A percentile compares a stretch with the other conserved stretches of the same genome.
Conservation (phyloP, 2,888 invertebrate species). For the Microctonus aethiopoides region DNA sequence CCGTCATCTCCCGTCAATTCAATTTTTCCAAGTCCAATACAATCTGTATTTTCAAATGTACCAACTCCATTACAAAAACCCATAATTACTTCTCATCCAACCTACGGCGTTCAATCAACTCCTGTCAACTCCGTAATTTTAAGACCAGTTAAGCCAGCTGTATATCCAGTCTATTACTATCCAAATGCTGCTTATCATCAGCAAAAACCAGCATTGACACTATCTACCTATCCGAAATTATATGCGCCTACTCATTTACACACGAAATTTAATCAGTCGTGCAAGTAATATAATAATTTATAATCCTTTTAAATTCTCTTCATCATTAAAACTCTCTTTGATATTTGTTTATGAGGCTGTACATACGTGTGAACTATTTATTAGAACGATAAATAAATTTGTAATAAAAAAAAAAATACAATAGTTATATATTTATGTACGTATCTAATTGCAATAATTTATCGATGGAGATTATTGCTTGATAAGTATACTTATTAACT, state of each 20-base stretch:
- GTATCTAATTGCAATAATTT: neutral
- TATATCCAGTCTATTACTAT: constrained; percentile 60
- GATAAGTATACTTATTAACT: neutral
- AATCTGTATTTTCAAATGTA: constrained; percentile 33
- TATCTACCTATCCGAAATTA: constrained; percentile 55
- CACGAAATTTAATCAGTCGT: constrained; percentile 50
- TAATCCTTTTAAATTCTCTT: neutral
- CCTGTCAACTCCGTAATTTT: constrained; percentile 51
- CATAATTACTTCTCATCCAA: constrained; percentile 46
- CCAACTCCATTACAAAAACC: constrained; percentile 42
- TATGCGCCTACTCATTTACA: constrained; percentile 57
- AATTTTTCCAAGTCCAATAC: constrained; percentile 26
- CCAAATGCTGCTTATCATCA: constrained; percentile 50
- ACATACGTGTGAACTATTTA: constrained; percentile 53
- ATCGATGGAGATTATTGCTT: neutral
- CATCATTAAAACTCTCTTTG: neutral
- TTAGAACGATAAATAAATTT: too few relatives aligned
- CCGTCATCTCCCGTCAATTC: constrained; percentile 31
- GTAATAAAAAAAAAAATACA: neutral
- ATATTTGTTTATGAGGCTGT: constrained; percentile 43
- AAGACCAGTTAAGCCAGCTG: constrained; percentile 58
- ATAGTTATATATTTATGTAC: neutral
- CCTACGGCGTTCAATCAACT: constrained; percentile 52
- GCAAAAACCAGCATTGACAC: constrained; percentile 48
- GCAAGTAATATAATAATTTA: constrained; percentile 46